These are phyloP conservation scores for Aphelenchoides fujianensis DNA, from an alignment of 1,140 invertebrate genomes.

Conservation along the genomic window DNA sequence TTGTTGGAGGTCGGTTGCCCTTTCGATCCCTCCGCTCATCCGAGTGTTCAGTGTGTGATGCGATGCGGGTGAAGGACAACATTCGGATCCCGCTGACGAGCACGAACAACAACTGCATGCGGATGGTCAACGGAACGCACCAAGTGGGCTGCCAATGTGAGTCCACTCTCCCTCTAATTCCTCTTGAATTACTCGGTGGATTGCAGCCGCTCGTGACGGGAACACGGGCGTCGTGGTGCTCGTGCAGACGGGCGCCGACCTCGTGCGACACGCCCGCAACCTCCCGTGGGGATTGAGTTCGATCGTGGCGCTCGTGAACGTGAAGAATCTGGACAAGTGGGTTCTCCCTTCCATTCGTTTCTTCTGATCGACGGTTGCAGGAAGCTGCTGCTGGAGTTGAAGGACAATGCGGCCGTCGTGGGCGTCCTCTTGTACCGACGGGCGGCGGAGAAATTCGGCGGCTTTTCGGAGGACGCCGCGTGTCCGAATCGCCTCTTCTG, in stretches of 20 bases:
- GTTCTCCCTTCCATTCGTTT: neutral
- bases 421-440: neutral
- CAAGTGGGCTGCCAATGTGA: constrained; percentile 18
- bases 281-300: constrained; percentile 1
- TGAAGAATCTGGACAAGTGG: constrained; percentile 12
- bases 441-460: neutral
- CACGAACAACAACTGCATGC: constrained; percentile 16
- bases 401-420: neutral
- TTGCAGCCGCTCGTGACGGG: neutral
- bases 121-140: constrained; percentile 18
- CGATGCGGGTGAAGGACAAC: constrained; percentile 17
- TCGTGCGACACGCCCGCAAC: neutral
- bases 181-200: neutral
- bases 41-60: constrained; percentile 17
- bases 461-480: constrained; percentile 5
- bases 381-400: neutral
- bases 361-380: neutral
- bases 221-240: neutral
- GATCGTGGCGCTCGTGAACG: neutral
- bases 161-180: neutral
- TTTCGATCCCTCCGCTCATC: neutral
- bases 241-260: neutral
- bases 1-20: neutral
- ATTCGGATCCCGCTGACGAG: constrained; percentile 4
- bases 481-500: neutral